Evolutionary conservation across 2,113 vertebrate species (phyloP).

Genomic region (Oxygymnocypris stewartii): DNA sequence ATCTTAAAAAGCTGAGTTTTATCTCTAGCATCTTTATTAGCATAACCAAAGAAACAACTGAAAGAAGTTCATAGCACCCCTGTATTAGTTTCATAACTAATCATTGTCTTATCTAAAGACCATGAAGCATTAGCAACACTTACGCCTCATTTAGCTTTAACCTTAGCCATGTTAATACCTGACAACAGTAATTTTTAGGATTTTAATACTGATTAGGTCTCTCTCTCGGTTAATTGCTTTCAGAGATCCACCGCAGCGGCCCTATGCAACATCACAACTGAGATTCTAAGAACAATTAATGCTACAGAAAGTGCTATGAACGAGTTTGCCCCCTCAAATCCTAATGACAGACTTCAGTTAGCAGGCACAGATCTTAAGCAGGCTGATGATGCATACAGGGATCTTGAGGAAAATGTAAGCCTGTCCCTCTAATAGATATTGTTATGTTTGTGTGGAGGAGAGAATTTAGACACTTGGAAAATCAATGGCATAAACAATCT

Average conservation of each 20-base stretch:
- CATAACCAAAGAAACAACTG: not conserved
- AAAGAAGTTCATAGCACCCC: not conserved
- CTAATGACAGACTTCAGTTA: constrained; percentile 65
- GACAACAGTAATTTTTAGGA: not conserved
- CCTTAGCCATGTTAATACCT: constrained; percentile 7
- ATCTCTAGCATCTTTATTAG: not conserved
- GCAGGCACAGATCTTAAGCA: constrained; percentile 71
- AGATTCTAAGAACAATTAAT: constrained; percentile 84
- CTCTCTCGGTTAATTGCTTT: constrained; percentile 69
- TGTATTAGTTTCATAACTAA: not conserved
- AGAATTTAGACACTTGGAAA: not conserved
- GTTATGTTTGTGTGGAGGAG: constrained; percentile 32
- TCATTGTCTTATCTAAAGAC: not conserved
- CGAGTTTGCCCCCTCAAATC: constrained; percentile 71
- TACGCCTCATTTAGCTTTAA: constrained; percentile 4
- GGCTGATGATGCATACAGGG: constrained; percentile 75
- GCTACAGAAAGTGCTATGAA: constrained; percentile 78
- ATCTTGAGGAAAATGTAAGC: constrained; percentile 86
- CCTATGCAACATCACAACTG: constrained; percentile 84
- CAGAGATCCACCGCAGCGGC: constrained; percentile 81
- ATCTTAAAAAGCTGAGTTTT: not conserved
- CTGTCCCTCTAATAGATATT: constrained; percentile 42
- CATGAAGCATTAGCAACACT: constrained; percentile 1
- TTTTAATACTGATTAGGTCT: constrained; percentile 53
- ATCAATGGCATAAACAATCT: not conserved